phyloP scores from a whole-genome alignment of 2,888 invertebrate species.

The Lepidochitona cinerea region DNA sequence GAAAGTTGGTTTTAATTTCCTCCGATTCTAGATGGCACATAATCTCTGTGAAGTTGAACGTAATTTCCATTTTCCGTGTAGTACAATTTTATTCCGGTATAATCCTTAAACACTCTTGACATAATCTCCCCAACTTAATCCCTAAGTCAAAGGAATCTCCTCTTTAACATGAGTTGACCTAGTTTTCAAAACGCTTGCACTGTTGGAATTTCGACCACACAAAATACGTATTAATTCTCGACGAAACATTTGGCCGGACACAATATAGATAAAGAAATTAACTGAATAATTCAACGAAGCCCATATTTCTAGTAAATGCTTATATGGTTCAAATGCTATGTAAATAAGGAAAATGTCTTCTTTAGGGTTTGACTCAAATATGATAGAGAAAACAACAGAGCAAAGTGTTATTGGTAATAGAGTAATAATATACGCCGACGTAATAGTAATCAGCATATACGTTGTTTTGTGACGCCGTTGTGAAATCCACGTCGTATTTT shows the following conservation, averaged over 20 bases:
- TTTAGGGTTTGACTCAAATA: constrained; percentile 13
- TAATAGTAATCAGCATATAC: constrained; percentile 36
- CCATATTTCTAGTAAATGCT: constrained; percentile 28
- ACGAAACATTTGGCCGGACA: constrained; percentile 35
- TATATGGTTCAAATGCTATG: constrained; percentile 15
- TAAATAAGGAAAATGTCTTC: constrained; percentile 14
- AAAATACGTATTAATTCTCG: constrained; percentile 19
- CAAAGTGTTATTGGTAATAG: constrained; percentile 34
- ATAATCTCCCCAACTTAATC: too few relatives aligned
- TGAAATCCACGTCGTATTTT: background rate
- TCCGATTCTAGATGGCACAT: too few relatives aligned
- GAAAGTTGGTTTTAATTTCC: too few relatives aligned
- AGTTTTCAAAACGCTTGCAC: background rate
- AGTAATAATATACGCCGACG: constrained; percentile 33
- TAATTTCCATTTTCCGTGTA: too few relatives aligned
- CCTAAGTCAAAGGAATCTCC: background rate
- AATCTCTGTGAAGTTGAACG: too few relatives aligned
- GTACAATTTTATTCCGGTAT: too few relatives aligned
- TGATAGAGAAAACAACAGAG: constrained; percentile 26
- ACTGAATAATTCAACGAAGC: constrained; percentile 35
- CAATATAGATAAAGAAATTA: constrained; percentile 42
- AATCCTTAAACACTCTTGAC: too few relatives aligned
- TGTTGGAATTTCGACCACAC: background rate
- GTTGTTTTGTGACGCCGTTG: constrained; percentile 31
- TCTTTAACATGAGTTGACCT: background rate